Conservation (phyloP, 1,140 invertebrate species). For the Heliconius eleuchia region DNA sequence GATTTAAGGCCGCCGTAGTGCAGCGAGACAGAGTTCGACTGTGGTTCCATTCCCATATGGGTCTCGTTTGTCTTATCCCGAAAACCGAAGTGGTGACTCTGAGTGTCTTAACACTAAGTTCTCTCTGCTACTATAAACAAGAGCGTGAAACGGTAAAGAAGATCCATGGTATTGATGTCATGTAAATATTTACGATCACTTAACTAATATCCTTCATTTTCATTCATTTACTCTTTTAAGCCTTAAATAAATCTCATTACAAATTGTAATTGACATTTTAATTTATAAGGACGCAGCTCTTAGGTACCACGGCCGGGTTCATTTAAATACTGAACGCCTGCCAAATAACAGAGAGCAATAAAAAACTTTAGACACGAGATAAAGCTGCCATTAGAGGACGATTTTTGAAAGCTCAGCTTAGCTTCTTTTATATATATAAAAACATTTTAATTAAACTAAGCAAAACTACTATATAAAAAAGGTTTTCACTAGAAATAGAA, state of each 20-base stretch:
- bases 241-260: constrained; percentile 11
- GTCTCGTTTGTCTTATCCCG: no score
- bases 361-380: constrained; percentile 25
- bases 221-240: background rate
- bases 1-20: no score
- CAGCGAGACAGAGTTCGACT: no score
- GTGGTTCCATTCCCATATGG: no score
- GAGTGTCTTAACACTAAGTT: no score
- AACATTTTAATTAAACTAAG: constrained; percentile 1
- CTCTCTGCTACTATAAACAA: no score
- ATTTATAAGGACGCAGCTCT: constrained; percentile 20
- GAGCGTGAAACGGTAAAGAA: no score
- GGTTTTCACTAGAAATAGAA: background rate
- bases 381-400: constrained; percentile 19
- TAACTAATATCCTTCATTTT: background rate
- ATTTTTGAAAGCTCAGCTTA: background rate
- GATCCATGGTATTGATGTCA: background rate
- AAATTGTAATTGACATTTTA: constrained; percentile 25
- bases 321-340: constrained; percentile 25
- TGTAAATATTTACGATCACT: background rate
- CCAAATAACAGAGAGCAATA: constrained; percentile 19
- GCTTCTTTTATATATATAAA: background rate
- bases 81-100: no score
- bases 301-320: constrained; percentile 11
- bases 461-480: background rate